phyloP scores from a whole-genome alignment of 2,888 invertebrate species.

The Hesperia comma region DNA sequence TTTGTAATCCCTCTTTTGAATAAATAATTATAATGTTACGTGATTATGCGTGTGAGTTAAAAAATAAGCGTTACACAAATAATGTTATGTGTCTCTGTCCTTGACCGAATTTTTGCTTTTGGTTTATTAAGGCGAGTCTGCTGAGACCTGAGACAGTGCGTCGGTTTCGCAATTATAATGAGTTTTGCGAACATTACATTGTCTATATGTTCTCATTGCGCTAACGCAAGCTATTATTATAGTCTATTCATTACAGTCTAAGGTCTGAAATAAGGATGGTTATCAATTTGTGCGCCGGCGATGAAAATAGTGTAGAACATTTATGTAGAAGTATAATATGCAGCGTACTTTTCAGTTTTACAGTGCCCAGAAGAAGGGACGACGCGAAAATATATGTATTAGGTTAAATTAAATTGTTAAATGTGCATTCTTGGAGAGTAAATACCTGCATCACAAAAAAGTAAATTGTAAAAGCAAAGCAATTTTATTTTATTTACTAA shows the following conservation, averaged over 20 bases:
- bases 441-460: no score
- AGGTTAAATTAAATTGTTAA: no score
- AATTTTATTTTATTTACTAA: no score
- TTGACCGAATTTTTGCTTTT: conserved; percentile 59
- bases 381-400: no score
- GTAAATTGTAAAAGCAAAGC: no score
- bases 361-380: neutral
- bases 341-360: neutral
- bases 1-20: conserved; percentile 7
- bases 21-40: conserved; percentile 46
- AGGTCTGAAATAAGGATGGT: conserved; percentile 26
- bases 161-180: conserved; percentile 50
- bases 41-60: conserved; percentile 45
- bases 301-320: neutral
- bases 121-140: conserved; percentile 46
- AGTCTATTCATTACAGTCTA: conserved; percentile 24
- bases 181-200: conserved; percentile 50
- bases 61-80: conserved; percentile 17
- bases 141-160: conserved; percentile 48
- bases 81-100: conserved; percentile 48
- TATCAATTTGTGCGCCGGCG: neutral
- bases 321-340: neutral
- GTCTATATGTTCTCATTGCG: conserved; percentile 49
- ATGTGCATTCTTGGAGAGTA: no score
- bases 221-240: conserved; percentile 25